Conservation (phyloP, 2,797 vertebrate species). For the Neoniphon sammara region DNA sequence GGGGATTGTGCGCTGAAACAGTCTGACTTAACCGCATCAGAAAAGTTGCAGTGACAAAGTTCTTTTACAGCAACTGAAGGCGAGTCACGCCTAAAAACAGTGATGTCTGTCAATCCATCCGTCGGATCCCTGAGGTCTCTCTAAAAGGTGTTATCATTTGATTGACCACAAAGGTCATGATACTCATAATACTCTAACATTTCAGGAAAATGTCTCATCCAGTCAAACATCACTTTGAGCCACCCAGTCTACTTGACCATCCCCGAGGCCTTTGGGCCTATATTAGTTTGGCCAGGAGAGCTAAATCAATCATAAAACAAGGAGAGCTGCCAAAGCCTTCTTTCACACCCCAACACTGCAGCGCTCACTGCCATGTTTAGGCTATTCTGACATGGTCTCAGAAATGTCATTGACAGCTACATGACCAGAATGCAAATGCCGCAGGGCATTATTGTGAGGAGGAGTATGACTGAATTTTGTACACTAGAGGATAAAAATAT, state of each 20-base stretch:
- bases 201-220: conserved; percentile 66
- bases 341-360: conserved; percentile 68
- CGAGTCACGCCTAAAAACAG: conserved; percentile 22
- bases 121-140: conserved; percentile 38
- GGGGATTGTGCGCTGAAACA: neutral
- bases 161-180: conserved; percentile 63
- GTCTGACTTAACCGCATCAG: neutral
- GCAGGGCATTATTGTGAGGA: conserved; percentile 25
- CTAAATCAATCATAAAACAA: conserved; percentile 74
- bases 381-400: conserved; percentile 68
- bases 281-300: conserved; percentile 72
- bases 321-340: conserved; percentile 67
- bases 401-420: conserved; percentile 68
- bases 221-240: conserved; percentile 67
- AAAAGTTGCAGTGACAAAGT: neutral
- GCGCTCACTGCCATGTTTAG: conserved; percentile 58
- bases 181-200: conserved; percentile 46
- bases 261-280: conserved; percentile 69
- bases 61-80: conserved; percentile 27
- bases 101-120: conserved; percentile 57
- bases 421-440: conserved; percentile 51
- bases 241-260: conserved; percentile 62
- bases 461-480: conserved; percentile 15
- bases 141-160: conserved; percentile 36
- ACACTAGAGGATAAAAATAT: conserved; percentile 16